Percentiles rank a stretch among this genome's conserved stretches.
Evolutionary conservation across 2,888 invertebrate species (phyloP).

Genomic region (Ectemnius lituratus): DNA sequence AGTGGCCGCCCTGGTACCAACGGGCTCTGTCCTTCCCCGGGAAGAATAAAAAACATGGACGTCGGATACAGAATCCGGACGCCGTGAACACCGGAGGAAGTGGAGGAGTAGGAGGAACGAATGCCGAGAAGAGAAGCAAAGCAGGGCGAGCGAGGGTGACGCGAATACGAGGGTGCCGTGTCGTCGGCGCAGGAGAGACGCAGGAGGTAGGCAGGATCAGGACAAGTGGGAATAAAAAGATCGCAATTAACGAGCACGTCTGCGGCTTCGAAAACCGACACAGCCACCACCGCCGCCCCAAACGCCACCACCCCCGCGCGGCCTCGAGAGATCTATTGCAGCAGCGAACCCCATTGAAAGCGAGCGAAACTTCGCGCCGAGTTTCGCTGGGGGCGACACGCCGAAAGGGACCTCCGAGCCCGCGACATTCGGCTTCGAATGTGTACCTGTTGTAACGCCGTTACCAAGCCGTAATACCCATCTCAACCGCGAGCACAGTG

Average conservation of each 20-base stretch:
- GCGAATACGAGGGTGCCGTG: background rate
- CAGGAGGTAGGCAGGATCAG: background rate
- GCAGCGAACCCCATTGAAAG: slow-evolving; percentile 40
- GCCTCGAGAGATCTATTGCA: slow-evolving; percentile 39
- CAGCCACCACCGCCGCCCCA: slow-evolving; percentile 5
- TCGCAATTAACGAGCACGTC: slow-evolving; percentile 57
- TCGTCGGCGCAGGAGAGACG: background rate
- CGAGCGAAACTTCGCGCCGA: slow-evolving; percentile 24
- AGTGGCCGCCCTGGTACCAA: slow-evolving; percentile 13
- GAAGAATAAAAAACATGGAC: slow-evolving; percentile 37
- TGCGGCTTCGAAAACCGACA: slow-evolving; percentile 39
- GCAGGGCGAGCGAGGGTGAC: background rate
- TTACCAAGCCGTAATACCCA: slow-evolving; percentile 35
- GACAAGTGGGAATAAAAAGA: slow-evolving; percentile 52
- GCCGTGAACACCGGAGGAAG: background rate
- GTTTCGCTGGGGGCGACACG: slow-evolving; percentile 18
- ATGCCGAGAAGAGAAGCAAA: background rate
- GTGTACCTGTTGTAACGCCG: slow-evolving; percentile 45
- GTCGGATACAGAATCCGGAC: slow-evolving; percentile 19
- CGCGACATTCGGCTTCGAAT: slow-evolving; percentile 14
- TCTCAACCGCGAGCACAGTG: slow-evolving; percentile 14
- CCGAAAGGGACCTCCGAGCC: slow-evolving; percentile 13
- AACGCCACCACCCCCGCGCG: too few relatives aligned
- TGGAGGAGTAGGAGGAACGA: background rate
- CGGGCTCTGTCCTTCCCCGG: slow-evolving; percentile 6